Evolutionary conservation across 1,140 invertebrate species (phyloP).

Genomic region (Campodea augens): DNA sequence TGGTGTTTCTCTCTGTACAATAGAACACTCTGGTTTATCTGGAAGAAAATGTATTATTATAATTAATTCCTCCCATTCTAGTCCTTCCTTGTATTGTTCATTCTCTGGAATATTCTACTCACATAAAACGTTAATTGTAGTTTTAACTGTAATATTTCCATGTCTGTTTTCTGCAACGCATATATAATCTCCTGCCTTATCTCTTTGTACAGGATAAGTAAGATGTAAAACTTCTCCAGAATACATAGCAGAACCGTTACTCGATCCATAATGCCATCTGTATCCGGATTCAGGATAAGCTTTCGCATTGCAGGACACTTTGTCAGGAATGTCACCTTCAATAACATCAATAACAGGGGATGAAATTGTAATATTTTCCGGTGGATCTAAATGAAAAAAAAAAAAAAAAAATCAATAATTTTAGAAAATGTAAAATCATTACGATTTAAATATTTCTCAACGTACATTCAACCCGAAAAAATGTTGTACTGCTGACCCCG

Average conservation of each 20-base stretch:
- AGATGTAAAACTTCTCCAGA: slow-evolving; percentile 33
- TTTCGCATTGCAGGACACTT: slow-evolving; percentile 52
- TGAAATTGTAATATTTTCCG: slow-evolving; percentile 59
- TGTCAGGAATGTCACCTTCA: slow-evolving; percentile 51
- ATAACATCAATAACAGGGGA: slow-evolving; percentile 47
- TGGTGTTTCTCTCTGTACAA: slow-evolving; percentile 46
- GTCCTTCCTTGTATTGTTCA: too few relatives aligned
- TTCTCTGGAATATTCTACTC: too few relatives aligned
- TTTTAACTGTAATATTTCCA: slow-evolving; percentile 39
- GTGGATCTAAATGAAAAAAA: slow-evolving; percentile 44
- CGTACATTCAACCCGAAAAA: slow-evolving; percentile 76
- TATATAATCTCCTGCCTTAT: slow-evolving; percentile 45
- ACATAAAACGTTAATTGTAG: slow-evolving; percentile 60
- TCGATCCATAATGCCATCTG: slow-evolving; percentile 36
- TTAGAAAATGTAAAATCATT: too few relatives aligned
- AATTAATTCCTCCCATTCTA: too few relatives aligned
- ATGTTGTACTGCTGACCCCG: slow-evolving; percentile 55
- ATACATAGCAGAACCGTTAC: slow-evolving; percentile 20
- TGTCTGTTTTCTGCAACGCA: slow-evolving; percentile 60
- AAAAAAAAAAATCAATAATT: too few relatives aligned
- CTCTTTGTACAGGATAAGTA: slow-evolving; percentile 34
- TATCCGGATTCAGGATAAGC: slow-evolving; percentile 49
- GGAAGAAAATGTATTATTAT: too few relatives aligned
- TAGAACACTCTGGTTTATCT: slow-evolving; percentile 70
- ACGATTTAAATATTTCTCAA: slow-evolving; percentile 13